Conservation (phyloP, 2,113 vertebrate genomes). For the Otus sunia region DNA sequence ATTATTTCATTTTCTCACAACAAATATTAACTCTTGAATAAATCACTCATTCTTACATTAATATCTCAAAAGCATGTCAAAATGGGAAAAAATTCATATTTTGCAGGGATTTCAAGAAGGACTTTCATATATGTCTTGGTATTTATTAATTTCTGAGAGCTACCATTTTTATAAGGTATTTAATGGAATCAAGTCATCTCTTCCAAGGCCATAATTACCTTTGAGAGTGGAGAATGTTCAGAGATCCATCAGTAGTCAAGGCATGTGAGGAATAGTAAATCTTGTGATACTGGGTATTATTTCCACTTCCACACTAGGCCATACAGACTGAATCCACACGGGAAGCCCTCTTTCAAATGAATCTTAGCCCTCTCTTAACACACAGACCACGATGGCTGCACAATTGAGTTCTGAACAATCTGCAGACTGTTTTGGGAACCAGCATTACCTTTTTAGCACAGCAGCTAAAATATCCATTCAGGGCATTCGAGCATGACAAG, state of each 20-base stretch:
- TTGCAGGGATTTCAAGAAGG: neutral
- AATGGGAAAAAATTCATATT: neutral
- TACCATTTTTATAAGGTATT: neutral
- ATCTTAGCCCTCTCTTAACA: neutral
- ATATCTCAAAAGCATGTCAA: neutral
- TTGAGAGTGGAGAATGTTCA: neutral
- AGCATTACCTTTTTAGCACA: neutral
- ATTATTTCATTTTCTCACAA: neutral
- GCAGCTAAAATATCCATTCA: neutral
- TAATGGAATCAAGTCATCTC: neutral
- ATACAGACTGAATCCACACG: neutral
- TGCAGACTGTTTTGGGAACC: neutral
- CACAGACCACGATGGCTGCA: neutral
- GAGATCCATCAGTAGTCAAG: neutral
- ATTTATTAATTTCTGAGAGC: neutral
- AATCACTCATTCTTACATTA: neutral
- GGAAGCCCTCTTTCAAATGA: neutral
- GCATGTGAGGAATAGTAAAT: neutral
- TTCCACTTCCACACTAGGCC: neutral
- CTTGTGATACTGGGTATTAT: neutral
- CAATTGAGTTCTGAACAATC: neutral
- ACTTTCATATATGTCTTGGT: neutral
- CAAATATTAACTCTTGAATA: neutral
- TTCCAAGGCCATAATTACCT: neutral
- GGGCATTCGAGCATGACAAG: neutral